Evolutionary conservation across 1,140 invertebrate genomes (phyloP).

Genomic region (Drosophila repletoides): DNA sequence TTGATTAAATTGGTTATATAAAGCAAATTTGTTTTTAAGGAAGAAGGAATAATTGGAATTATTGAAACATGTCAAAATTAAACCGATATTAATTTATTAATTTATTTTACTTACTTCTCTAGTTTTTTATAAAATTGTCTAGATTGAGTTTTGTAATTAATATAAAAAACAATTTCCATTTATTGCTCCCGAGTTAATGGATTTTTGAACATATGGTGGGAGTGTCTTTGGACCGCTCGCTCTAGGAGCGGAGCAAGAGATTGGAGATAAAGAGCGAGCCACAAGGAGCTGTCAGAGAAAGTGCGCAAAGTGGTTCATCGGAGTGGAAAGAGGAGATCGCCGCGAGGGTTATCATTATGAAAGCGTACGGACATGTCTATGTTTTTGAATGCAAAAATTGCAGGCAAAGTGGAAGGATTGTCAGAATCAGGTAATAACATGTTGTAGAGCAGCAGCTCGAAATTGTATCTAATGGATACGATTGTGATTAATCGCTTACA

Average conservation of each 20-base stretch:
- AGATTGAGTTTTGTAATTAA: background rate
- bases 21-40: too few relatives aligned
- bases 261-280: background rate
- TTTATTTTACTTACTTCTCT: background rate
- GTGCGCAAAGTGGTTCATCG: constrained; percentile 24
- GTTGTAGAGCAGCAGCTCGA: constrained; percentile 21
- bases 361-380: constrained; percentile 25
- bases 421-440: constrained; percentile 52
- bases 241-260: background rate
- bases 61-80: background rate
- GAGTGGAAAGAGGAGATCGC: background rate
- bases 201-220: background rate
- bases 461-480: constrained; percentile 56
- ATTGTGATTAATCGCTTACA: constrained; percentile 53
- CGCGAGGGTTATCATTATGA: constrained; percentile 59
- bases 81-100: background rate
- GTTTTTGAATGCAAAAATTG: constrained; percentile 29
- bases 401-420: constrained; percentile 17
- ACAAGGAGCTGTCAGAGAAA: constrained; percentile 40
- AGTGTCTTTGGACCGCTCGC: constrained; percentile 25
- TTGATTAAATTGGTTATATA: too few relatives aligned
- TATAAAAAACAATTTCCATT: too few relatives aligned
- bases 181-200: too few relatives aligned
- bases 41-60: too few relatives aligned
- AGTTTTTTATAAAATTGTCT: background rate